Percentiles rank a stretch among this genome's conserved stretches.
These are phyloP conservation scores for Euleptes europaea DNA, from an alignment of 2,113 vertebrate species.

Conservation along the genomic window DNA sequence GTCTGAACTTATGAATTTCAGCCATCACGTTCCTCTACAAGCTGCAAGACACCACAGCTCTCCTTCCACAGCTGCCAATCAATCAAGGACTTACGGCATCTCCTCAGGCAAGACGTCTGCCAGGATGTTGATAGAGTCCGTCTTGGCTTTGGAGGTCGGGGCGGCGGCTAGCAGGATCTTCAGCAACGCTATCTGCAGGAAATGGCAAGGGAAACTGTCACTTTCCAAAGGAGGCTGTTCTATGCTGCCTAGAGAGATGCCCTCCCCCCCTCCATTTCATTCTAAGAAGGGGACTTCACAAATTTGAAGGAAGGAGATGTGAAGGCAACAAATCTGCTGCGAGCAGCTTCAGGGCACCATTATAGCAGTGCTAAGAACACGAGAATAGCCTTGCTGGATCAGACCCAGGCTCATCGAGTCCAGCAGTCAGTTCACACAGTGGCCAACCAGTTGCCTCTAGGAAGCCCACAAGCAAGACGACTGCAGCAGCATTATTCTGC, in stretches of 20 bases:
- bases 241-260: no score
- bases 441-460: no score
- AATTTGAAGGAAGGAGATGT: no score
- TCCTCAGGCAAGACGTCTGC: constrained; percentile 95
- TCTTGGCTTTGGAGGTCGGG: constrained; percentile 98
- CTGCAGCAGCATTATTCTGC: no score
- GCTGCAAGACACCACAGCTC: accelerated
- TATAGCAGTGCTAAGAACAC: no score
- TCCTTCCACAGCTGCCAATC: accelerated
- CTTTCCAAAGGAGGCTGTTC: accelerated
- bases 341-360: neutral
- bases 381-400: no score
- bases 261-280: neutral
- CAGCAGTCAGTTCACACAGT: no score
- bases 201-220: neutral
- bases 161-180: constrained; percentile 96
- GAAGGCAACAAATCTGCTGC: neutral
- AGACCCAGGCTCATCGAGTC: no score
- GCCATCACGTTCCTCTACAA: no score
- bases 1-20: no score
- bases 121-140: constrained; percentile 96
- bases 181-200: constrained; percentile 89
- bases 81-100: constrained; percentile 89
- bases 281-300: neutral
- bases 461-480: no score